phyloP scores from a whole-genome alignment of 2,797 vertebrate species.

The Amniataba percoides region DNA sequence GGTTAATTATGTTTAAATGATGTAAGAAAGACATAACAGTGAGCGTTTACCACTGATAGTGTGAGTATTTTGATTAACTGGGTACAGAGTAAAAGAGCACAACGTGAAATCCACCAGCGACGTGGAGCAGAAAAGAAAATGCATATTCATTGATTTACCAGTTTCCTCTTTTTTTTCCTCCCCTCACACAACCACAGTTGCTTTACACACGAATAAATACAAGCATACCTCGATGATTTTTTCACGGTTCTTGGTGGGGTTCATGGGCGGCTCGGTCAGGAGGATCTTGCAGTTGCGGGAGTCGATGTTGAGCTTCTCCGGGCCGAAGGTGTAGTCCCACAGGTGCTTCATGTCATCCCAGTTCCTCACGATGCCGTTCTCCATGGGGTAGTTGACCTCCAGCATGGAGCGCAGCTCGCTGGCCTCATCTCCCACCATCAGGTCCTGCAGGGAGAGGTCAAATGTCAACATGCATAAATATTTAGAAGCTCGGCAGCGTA shows the following conservation, averaged over 20 bases:
- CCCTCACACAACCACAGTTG: background rate
- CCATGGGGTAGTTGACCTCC: slow-evolving; percentile 90
- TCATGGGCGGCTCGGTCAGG: slow-evolving; percentile 89
- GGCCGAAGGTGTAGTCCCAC: slow-evolving; percentile 91
- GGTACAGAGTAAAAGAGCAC: background rate
- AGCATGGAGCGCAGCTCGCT: slow-evolving; percentile 90
- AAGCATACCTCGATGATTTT: slow-evolving; percentile 83
- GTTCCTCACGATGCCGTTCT: slow-evolving; percentile 89
- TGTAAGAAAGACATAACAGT: background rate
- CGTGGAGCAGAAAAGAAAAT: background rate
- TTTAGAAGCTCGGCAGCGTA: background rate
- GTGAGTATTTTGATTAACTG: background rate
- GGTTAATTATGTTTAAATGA: too few relatives aligned
- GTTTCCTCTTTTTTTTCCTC: background rate
- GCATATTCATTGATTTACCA: background rate
- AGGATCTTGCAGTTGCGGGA: slow-evolving; percentile 89
- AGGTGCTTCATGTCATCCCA: slow-evolving; percentile 91
- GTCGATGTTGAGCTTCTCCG: slow-evolving; percentile 86
- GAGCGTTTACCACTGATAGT: background rate
- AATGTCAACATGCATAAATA: slow-evolving; percentile 24
- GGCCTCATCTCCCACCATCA: slow-evolving; percentile 91
- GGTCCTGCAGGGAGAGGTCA: slow-evolving; percentile 77
- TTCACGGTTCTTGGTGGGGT: slow-evolving; percentile 89
- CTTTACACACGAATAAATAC: background rate
- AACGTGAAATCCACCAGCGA: background rate